A percentile compares a stretch with the other conserved stretches of the same genome.
Evolutionary conservation across 2,888 invertebrate genomes (phyloP).

Genomic region (Anarsia innoxiella): DNA sequence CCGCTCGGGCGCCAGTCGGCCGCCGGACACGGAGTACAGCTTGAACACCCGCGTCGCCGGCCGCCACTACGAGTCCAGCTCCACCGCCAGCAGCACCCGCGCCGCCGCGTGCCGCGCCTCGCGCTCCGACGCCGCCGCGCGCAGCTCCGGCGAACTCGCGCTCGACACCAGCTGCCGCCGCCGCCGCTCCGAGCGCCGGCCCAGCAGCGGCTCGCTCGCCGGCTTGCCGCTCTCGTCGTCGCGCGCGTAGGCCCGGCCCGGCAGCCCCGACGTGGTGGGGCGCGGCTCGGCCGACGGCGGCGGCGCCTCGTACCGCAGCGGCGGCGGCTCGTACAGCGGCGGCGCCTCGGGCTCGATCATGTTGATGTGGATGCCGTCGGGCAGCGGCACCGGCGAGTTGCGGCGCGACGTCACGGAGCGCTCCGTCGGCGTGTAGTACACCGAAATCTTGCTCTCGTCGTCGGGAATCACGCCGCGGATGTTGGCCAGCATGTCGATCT

Average conservation of each 20-base stretch:
- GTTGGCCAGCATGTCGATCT: constrained; percentile 76
- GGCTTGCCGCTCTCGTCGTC: constrained; percentile 38
- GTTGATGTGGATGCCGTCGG: constrained; percentile 80
- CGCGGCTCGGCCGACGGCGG: constrained; percentile 26
- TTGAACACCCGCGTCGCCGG: constrained; percentile 67
- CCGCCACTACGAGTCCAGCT: constrained; percentile 63
- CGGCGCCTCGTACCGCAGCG: constrained; percentile 39
- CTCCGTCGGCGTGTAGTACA: constrained; percentile 90
- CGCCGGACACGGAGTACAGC: constrained; percentile 59
- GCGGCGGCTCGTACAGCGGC: constrained; percentile 40
- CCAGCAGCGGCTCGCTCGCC: constrained; percentile 62
- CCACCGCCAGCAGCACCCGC: constrained; percentile 61
- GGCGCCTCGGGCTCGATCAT: constrained; percentile 72
- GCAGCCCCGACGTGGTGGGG: constrained; percentile 31
- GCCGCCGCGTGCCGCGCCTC: constrained; percentile 29
- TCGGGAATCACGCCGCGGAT: constrained; percentile 71
- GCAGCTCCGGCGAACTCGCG: constrained; percentile 65
- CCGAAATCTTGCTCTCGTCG: constrained; percentile 81
- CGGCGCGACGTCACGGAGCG: constrained; percentile 72
- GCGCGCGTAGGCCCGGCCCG: constrained; percentile 9
- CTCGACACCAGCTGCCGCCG: constrained; percentile 40
- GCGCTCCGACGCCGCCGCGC: constrained; percentile 22
- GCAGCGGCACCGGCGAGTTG: constrained; percentile 56
- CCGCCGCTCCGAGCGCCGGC: constrained; percentile 33
- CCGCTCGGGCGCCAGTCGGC: constrained; percentile 23